phyloP scores from a whole-genome alignment of 2,113 vertebrate genomes.

The mouse (Mus musculus) region DNA sequence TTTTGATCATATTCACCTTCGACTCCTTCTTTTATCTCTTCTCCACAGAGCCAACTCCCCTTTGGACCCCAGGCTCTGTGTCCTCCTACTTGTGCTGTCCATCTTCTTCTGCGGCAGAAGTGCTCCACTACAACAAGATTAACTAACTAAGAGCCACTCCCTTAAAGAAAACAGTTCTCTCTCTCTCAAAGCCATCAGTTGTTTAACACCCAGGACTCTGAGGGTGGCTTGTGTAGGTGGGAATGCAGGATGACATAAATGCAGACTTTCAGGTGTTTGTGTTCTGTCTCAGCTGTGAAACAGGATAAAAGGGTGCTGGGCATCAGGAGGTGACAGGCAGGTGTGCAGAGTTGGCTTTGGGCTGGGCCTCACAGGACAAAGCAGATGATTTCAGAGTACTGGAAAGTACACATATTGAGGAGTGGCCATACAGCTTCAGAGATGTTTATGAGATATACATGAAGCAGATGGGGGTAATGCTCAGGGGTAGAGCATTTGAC shows the following conservation, averaged over 20 bases:
- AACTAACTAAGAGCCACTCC: neutral
- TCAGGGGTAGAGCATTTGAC: constrained; percentile 19
- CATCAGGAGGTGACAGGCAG: neutral
- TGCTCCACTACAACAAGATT: neutral
- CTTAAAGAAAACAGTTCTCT: neutral
- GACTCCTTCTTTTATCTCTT: neutral
- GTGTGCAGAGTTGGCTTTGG: neutral
- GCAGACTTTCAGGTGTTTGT: neutral
- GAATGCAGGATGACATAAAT: neutral
- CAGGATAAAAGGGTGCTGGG: neutral
- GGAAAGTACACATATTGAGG: neutral
- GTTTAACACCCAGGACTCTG: neutral
- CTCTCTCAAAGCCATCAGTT: neutral
- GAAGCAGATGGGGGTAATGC: neutral
- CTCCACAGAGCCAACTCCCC: neutral
- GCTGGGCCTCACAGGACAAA: neutral
- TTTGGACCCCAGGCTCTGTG: too few relatives aligned
- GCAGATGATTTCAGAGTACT: neutral
- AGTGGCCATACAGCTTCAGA: neutral
- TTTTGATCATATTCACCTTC: neutral
- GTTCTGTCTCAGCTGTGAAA: neutral
- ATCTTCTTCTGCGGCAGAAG: neutral
- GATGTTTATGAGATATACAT: neutral
- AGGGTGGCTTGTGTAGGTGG: neutral
- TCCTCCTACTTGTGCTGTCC: too few relatives aligned